Conservation (phyloP, 2,888 invertebrate species). For the Metalampra italica region DNA sequence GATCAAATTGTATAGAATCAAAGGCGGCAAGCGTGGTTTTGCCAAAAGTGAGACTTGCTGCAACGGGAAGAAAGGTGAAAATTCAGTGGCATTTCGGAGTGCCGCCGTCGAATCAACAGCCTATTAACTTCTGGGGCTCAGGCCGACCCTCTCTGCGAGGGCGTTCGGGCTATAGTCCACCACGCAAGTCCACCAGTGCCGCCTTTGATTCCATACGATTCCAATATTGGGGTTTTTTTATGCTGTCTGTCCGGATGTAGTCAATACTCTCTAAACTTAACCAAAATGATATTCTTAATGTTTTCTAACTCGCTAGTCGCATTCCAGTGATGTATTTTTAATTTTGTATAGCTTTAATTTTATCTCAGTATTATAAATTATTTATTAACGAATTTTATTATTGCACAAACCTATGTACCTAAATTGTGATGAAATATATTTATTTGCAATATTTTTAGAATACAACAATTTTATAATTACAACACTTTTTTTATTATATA, state of each 20-base stretch:
- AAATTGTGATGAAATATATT: background rate
- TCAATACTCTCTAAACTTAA: background rate
- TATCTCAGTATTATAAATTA: constrained; percentile 6
- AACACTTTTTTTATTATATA: background rate
- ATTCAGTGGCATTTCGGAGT: too few relatives aligned
- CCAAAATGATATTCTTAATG: background rate
- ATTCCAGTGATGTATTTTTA: constrained; percentile 40
- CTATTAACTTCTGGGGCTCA: too few relatives aligned
- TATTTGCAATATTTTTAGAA: constrained; percentile 1
- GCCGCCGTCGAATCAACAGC: too few relatives aligned
- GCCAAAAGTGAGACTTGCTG: too few relatives aligned
- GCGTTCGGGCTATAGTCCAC: too few relatives aligned
- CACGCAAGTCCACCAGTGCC: too few relatives aligned
- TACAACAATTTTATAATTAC: background rate
- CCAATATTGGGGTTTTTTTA: too few relatives aligned
- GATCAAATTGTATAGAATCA: too few relatives aligned
- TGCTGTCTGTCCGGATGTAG: background rate
- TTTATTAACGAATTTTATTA: background rate
- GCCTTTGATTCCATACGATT: too few relatives aligned
- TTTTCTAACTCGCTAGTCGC: constrained; percentile 40
- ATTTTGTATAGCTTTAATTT: constrained; percentile 8
- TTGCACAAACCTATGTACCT: constrained; percentile 1
- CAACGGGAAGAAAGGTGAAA: too few relatives aligned
- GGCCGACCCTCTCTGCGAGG: too few relatives aligned
- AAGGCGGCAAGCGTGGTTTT: too few relatives aligned